Evolutionary conservation across 2,797 vertebrate genomes (phyloP), one percentile per base, ranked within the genome.

Genomic region (Emydoidea blandingii): DNA sequence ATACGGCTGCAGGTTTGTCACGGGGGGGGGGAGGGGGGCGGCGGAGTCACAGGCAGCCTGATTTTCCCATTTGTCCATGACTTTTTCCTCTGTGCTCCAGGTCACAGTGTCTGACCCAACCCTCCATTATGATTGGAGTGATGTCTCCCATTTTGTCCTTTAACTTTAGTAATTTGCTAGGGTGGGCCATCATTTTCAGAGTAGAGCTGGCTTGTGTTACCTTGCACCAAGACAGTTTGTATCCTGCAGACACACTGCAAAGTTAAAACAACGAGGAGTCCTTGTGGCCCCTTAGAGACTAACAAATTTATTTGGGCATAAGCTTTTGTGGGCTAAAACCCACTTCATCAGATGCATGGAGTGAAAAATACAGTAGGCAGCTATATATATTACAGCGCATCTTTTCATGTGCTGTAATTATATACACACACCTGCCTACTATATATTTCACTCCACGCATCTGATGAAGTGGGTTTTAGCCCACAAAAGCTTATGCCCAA

Each of bases 121-220:
- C 9, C 34, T 37, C 34, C 29, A 37, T 68, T 68, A 68, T 68
- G 62, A 68, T 11, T 68, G 62, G 62, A 68, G n/a, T 8, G 18
- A 83, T 25, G 4, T n/a, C 44, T 92, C 15, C 10, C 8, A 86
- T 37, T 57, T 27, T 91, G 52, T 85, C 34, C 4, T 91, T 91
- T 72, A 91, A 41, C 85, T 21, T 2, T 19, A 41, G 50, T 81
- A 91, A 8, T 31, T 23, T 74, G 49, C 37, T 56, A 62, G 80
- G 90, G 52, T 62, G 89, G 89, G 47, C 79, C 21, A 31, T n/a
- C 34, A 9, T 89, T 81, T 87, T 93, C 57, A 87, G 8, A 44
- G n/a, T 41, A 19, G 34, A 29, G 5, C 16, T 93, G 29, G 19
- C 50, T 80, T 52, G 10, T 85, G 27, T 85, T 80, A 72, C 57